Conservation (phyloP, 1,140 invertebrate genomes). For the Ostrea denselamellosa region DNA sequence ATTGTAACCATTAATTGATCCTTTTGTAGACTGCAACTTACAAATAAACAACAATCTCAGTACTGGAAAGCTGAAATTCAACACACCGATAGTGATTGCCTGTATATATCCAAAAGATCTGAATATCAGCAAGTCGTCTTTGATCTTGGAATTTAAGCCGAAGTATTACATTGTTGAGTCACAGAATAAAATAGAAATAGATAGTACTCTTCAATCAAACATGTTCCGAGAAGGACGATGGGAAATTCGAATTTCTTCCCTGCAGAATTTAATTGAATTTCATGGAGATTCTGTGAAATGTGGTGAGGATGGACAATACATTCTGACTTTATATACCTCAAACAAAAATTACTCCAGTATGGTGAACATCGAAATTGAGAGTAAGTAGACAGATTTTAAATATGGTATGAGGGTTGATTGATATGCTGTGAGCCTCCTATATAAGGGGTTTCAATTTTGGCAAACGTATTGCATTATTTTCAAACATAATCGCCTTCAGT, state of each 20-base stretch:
- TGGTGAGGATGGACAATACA: not conserved
- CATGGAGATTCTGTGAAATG: not conserved
- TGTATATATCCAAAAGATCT: not conserved
- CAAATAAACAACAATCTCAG: not conserved
- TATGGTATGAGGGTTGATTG: too few relatives aligned
- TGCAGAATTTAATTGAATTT: not conserved
- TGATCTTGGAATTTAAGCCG: not conserved
- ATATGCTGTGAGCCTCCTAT: too few relatives aligned
- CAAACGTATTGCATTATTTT: too few relatives aligned
- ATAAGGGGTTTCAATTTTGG: too few relatives aligned
- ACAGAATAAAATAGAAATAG: not conserved
- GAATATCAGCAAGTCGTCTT: not conserved
- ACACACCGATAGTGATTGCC: not conserved
- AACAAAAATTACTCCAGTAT: not conserved
- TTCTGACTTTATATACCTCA: not conserved
- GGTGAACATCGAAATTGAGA: slow-evolving; percentile 17
- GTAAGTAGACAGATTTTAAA: not conserved
- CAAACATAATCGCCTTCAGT: too few relatives aligned
- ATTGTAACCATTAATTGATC: too few relatives aligned
- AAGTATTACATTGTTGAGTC: not conserved
- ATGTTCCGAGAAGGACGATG: not conserved
- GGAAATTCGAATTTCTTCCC: not conserved
- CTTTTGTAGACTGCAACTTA: slow-evolving; percentile 10
- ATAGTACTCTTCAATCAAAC: not conserved
- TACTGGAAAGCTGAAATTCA: not conserved